Evolutionary conservation across 2,797 vertebrate species (phyloP).

Genomic region (Hippoglossus hippoglossus): DNA sequence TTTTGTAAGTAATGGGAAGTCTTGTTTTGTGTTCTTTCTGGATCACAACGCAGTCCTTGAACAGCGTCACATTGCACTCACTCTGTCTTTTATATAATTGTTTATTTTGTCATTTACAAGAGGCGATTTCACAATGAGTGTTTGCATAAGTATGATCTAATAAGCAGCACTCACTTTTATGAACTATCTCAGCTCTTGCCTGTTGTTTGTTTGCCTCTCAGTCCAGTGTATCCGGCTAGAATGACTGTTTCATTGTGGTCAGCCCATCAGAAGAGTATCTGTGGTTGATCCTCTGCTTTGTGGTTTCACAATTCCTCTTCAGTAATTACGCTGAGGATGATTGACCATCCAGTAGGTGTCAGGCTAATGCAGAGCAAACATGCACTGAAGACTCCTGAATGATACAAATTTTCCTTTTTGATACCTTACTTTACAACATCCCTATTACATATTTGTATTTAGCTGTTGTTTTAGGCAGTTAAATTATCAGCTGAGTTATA

Average conservation of each 20-base stretch:
- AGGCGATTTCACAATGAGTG: slow-evolving; percentile 2
- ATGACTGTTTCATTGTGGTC: background rate
- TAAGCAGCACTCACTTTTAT: slow-evolving; percentile 7
- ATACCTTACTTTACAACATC: slow-evolving; percentile 6
- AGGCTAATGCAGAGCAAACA: slow-evolving; percentile 57
- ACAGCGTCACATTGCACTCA: slow-evolving; percentile 32
- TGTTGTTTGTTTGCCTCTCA: slow-evolving; percentile 11
- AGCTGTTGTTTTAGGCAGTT: slow-evolving; percentile 1
- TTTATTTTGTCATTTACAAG: slow-evolving; percentile 34
- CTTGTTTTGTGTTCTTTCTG: slow-evolving; percentile 24
- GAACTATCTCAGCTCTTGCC: background rate
- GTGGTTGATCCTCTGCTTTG: background rate
- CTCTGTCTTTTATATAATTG: slow-evolving; percentile 13
- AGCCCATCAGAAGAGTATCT: background rate
- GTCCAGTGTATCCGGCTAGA: background rate
- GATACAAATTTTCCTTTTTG: slow-evolving; percentile 1
- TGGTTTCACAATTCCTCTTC: background rate
- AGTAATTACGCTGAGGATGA: background rate
- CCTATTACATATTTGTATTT: background rate
- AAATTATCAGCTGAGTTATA: slow-evolving; percentile 1
- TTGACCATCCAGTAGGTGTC: slow-evolving; percentile 63
- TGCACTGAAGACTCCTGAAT: slow-evolving; percentile 2
- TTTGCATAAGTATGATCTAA: slow-evolving; percentile 13
- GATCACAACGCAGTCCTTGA: slow-evolving; percentile 37
- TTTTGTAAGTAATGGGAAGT: slow-evolving; percentile 38